Evolutionary conservation across 2,113 vertebrate genomes (phyloP), one percentile per base, ranked within the genome.

Genomic region (Machaerirhynchus nigripectus): DNA sequence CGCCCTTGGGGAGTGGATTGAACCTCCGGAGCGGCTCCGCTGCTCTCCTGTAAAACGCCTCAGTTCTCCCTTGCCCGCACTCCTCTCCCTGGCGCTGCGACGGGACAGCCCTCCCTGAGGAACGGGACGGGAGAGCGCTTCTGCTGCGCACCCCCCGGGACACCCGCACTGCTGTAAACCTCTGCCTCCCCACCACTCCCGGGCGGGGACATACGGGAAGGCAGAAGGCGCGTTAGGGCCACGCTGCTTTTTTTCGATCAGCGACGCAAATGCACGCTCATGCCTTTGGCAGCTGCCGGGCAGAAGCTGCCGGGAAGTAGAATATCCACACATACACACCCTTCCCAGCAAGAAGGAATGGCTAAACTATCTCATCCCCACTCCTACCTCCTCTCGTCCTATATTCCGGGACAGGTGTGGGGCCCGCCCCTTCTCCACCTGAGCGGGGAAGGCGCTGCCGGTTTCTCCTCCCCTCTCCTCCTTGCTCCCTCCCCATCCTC

Each of bases 401-500:
- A 0, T 28, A 47, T 13, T 68, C 40, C n/a, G 11, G 86, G 70
- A 79, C 94, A 96, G 96, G 93, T 96, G 67, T 19, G 4, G 11
- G 1, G 3, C 3, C 70, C 40, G 4, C 65, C 64, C 31, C 14
- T 80, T 89, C 40, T 49, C 76, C 46, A 96, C 95, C 93, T 96
- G 53, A 93, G 86, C 57, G 79, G 89, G 71, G 91, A 92, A 88
- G 89, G 86, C 17, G 10, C n/a, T 20, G 61, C 75, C 4, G 27
- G 60, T 71, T 50, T 81, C 94, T 57, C 47, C 89, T 88, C 84
- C 87, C 30, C 27, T 7, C 37, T 59, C 7, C 57, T 82, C 71
- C 57, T 78, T 73, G 46, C 87, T 87, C 92, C 84, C 78, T 49
- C 91, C 86, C 89, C 12, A 40, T 82, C 75, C 76, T 81, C 70